Evolutionary conservation across 2,113 vertebrate genomes (phyloP).

Genomic region (Benitochromis conjunctus): DNA sequence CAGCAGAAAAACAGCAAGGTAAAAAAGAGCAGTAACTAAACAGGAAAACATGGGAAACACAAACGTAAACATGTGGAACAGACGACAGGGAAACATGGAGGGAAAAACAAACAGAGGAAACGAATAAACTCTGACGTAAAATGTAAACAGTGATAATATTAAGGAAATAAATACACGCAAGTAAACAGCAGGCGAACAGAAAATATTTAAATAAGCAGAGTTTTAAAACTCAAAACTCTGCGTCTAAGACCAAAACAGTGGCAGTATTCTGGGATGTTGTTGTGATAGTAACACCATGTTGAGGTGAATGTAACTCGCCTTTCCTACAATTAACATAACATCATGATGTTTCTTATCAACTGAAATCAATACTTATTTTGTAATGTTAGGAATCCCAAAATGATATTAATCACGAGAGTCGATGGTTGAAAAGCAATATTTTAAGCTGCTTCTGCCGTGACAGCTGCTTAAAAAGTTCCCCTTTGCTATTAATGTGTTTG

Average conservation of each 20-base stretch:
- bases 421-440: neutral
- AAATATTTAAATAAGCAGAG: neutral
- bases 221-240: neutral
- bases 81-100: neutral
- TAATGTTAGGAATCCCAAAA: neutral
- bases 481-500: constrained; percentile 36
- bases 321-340: neutral
- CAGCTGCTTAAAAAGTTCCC: constrained; percentile 19
- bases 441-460: neutral
- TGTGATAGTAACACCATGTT: neutral
- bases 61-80: neutral
- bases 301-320: accelerated
- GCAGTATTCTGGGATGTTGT: neutral
- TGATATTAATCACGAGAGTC: neutral
- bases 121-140: neutral
- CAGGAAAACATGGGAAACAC: neutral
- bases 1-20: neutral
- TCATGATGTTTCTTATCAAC: neutral
- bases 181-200: neutral
- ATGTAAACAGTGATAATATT: neutral
- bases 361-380: neutral
- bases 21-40: neutral
- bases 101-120: neutral
- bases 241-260: accelerated
- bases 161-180: neutral